A percentile compares a stretch with the other conserved stretches of the same genome.
These are phyloP conservation scores for Pelobates cultripes DNA, from an alignment of 2,797 vertebrate species.

Conservation along the genomic window DNA sequence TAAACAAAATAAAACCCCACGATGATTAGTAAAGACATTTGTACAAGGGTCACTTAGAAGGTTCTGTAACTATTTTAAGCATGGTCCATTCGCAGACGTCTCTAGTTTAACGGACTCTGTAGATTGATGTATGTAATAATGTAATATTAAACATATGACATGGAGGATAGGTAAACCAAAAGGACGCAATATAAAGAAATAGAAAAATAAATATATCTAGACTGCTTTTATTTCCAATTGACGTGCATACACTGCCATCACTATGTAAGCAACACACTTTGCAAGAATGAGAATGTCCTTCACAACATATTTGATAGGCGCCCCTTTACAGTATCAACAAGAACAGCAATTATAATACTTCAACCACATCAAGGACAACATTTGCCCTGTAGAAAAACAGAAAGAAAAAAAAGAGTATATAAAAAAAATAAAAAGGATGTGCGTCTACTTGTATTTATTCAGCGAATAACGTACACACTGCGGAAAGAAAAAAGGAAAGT, in stretches of 20 bases:
- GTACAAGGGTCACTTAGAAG: too few relatives aligned
- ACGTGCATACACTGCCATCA: background rate
- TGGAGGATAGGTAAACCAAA: too few relatives aligned
- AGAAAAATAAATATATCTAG: background rate
- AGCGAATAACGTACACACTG: background rate
- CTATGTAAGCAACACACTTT: background rate
- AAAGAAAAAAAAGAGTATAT: too few relatives aligned
- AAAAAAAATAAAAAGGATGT: background rate
- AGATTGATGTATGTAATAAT: too few relatives aligned
- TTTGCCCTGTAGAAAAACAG: conserved; percentile 9
- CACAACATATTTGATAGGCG: background rate
- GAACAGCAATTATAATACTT: conserved; percentile 3
- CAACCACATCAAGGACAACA: conserved; percentile 34
- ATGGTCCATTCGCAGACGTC: too few relatives aligned
- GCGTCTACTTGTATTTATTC: background rate
- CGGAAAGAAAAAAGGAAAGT: background rate
- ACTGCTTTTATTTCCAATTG: background rate
- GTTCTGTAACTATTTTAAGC: too few relatives aligned
- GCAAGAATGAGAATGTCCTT: conserved; percentile 8
- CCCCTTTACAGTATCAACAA: background rate
- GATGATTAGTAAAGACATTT: too few relatives aligned
- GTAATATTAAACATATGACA: too few relatives aligned
- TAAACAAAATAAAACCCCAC: too few relatives aligned
- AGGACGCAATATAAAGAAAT: background rate
- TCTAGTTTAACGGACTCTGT: too few relatives aligned